A percentile compares a stretch with the other conserved stretches of the same genome.
Conservation (phyloP, 2,888 invertebrate genomes). For the Gari tellinella region DNA sequence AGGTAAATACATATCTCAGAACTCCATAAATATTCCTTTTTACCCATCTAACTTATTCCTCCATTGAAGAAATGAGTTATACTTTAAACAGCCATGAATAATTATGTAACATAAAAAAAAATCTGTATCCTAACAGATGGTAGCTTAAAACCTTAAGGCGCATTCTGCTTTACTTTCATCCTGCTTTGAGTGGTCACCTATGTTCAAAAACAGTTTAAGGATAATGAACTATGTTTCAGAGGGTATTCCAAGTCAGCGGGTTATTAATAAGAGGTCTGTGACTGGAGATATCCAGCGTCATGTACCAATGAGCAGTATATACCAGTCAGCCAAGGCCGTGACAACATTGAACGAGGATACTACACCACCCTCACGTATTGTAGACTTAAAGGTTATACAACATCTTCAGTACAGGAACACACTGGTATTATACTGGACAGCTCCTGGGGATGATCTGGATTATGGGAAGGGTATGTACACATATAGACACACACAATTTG, state of each 20-base stretch:
- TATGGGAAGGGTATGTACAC: constrained; percentile 66
- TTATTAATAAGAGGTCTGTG: background rate
- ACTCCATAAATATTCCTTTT: no score
- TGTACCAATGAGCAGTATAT: constrained; percentile 10
- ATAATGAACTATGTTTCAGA: constrained; percentile 1
- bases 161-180: no score
- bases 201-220: no score
- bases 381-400: constrained; percentile 65
- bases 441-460: constrained; percentile 73
- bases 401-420: constrained; percentile 59
- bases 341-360: background rate
- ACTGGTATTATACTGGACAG: constrained; percentile 70
- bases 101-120: no score
- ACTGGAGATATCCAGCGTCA: constrained; percentile 15
- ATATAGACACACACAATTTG: no score
- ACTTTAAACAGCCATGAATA: no score
- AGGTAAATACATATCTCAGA: no score
- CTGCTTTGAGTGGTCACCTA: no score
- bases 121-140: no score
- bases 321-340: background rate
- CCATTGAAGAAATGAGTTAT: no score
- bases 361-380: constrained; percentile 63
- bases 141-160: no score
- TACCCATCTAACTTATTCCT: no score
- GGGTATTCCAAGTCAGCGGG: background rate